Evolutionary conservation across 2,797 vertebrate genomes (phyloP).

Genomic region (Taenioides sp.): DNA sequence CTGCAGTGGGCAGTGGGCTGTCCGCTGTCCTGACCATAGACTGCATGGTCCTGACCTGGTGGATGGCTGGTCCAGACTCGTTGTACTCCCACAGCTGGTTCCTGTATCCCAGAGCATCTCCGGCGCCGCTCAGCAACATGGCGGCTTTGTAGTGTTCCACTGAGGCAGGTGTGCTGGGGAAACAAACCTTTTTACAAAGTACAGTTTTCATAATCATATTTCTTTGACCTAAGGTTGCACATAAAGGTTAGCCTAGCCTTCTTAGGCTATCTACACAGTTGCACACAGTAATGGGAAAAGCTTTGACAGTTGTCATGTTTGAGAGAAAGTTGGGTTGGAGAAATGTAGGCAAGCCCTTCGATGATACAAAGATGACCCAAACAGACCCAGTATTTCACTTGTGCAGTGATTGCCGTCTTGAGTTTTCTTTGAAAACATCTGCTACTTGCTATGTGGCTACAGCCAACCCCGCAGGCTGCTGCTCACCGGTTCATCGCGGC

Average conservation of each 20-base stretch:
- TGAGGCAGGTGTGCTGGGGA: conserved; percentile 26
- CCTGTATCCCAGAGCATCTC: conserved; percentile 84
- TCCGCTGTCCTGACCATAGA: too few relatives aligned
- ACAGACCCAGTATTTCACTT: neutral
- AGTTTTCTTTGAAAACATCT: neutral
- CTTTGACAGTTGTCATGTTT: too few relatives aligned
- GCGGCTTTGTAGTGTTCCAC: conserved; percentile 77
- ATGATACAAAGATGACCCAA: too few relatives aligned
- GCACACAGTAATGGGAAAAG: neutral
- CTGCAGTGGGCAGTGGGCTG: neutral
- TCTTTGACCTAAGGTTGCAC: neutral
- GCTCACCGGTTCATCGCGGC: conserved; percentile 62
- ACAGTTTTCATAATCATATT: neutral
- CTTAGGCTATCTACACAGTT: neutral
- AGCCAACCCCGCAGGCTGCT: neutral
- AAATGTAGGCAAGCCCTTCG: too few relatives aligned
- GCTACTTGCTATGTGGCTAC: conserved; percentile 5
- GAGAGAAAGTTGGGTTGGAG: too few relatives aligned
- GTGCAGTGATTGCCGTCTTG: neutral
- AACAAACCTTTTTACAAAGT: neutral
- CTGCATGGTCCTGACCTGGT: conserved; percentile 58
- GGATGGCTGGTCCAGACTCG: conserved; percentile 74
- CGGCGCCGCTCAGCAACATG: conserved; percentile 84
- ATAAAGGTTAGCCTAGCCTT: neutral
- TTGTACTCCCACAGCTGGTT: conserved; percentile 81